These are phyloP conservation scores for Clytia hemisphaerica DNA, from an alignment of 30 jellyfish, hydroid and myxozoan genomes.

Conservation along the genomic window DNA sequence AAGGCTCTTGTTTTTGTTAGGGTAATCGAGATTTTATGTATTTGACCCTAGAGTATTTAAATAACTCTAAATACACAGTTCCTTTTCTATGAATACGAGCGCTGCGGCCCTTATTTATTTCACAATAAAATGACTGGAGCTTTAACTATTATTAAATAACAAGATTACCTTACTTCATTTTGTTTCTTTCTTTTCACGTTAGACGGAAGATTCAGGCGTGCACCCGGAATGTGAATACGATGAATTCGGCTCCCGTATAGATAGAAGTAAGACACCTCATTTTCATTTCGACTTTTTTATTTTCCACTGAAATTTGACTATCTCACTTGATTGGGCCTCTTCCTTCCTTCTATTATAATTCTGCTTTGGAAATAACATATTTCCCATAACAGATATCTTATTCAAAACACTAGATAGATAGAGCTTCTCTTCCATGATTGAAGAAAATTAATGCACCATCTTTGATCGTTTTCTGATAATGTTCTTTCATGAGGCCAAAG, in stretches of 20 bases:
- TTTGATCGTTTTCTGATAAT: too few species aligned
- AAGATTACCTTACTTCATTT: too few species aligned
- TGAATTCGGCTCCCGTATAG: conserved; percentile 92
- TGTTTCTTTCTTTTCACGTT: neutral
- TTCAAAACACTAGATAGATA: too few species aligned
- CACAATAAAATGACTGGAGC: neutral
- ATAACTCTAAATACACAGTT: neutral
- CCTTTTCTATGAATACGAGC: neutral
- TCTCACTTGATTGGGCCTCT: too few species aligned
- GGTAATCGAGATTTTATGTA: neutral
- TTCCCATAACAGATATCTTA: too few species aligned
- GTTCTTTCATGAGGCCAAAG: too few species aligned
- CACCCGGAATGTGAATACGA: conserved; percentile 95
- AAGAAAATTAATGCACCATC: too few species aligned
- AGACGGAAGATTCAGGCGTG: conserved; percentile 95
- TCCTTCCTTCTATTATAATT: too few species aligned
- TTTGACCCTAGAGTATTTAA: too few species aligned
- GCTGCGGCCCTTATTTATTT: neutral
- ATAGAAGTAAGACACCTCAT: conserved; percentile 31
- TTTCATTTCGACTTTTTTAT: neutral
- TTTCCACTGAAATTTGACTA: too few species aligned
- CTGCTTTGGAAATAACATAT: too few species aligned
- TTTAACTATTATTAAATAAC: neutral
- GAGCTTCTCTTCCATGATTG: too few species aligned
- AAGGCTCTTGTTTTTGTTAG: neutral